Conservation (phyloP, 2,797 vertebrate genomes). For the Lepilemur ruficaudatus region DNA sequence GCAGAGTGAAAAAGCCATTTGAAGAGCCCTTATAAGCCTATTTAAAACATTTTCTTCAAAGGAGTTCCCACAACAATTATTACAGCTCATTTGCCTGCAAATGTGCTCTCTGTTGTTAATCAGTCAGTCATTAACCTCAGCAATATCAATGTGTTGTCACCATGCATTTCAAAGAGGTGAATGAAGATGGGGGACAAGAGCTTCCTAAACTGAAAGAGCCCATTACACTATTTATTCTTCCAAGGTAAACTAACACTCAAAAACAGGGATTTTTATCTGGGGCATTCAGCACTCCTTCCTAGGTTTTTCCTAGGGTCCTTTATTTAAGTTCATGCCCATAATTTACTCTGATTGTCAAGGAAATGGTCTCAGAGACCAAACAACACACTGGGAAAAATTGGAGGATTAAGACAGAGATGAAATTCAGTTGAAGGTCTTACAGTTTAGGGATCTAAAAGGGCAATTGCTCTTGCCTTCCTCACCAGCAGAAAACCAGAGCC, state of each 20-base stretch:
- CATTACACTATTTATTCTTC: constrained; percentile 41
- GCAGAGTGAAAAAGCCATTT: constrained; percentile 29
- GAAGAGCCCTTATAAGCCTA: constrained; percentile 51
- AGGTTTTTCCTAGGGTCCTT: neutral
- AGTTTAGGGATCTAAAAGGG: constrained; percentile 36
- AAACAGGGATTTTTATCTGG: constrained; percentile 34
- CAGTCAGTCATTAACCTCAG: constrained; percentile 81
- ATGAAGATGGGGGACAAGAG: constrained; percentile 1
- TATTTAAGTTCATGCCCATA: neutral
- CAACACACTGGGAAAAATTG: constrained; percentile 41
- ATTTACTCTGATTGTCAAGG: constrained; percentile 49
- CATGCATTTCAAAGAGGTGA: constrained; percentile 77
- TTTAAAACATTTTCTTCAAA: constrained; percentile 72
- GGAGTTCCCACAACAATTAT: constrained; percentile 65
- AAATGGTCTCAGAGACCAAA: constrained; percentile 39
- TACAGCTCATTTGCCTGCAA: constrained; percentile 81
- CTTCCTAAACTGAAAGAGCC: neutral
- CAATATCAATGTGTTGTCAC: constrained; percentile 74
- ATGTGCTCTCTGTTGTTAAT: constrained; percentile 80
- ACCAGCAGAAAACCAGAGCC: neutral
- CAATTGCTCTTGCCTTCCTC: constrained; percentile 42
- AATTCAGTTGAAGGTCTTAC: constrained; percentile 17
- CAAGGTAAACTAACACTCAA: constrained; percentile 2
- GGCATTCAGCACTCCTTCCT: neutral
- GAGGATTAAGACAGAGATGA: constrained; percentile 50